Conservation (phyloP, 2,113 vertebrate species). For the Rynchops niger region DNA sequence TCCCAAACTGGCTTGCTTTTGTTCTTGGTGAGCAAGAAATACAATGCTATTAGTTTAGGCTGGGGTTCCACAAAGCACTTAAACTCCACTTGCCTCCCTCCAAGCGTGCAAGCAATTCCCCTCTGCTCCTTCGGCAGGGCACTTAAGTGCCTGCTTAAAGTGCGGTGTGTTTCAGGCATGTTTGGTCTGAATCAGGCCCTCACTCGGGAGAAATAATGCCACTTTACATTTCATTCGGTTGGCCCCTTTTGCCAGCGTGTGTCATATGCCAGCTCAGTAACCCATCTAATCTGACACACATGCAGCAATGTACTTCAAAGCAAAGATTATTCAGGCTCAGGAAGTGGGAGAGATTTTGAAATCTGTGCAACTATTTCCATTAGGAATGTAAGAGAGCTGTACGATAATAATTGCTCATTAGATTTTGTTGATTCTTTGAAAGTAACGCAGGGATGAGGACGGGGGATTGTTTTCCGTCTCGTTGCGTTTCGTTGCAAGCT, state of each 20-base stretch:
- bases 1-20: constrained; percentile 45
- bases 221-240: neutral
- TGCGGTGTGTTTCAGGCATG: neutral
- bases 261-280: neutral
- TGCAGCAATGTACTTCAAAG: neutral
- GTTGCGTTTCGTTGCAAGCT: neutral
- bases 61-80: constrained; percentile 33
- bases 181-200: neutral
- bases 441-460: neutral
- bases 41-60: constrained; percentile 42
- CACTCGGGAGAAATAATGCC: neutral
- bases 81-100: neutral
- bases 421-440: neutral
- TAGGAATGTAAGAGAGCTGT: neutral
- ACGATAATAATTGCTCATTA: neutral
- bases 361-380: neutral
- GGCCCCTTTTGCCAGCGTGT: neutral
- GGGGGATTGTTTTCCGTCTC: neutral
- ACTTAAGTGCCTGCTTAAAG: neutral
- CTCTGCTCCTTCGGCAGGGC: neutral
- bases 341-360: constrained; percentile 7
- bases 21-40: neutral
- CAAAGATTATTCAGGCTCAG: neutral
- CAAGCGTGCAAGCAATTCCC: neutral
- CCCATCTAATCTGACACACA: neutral